Percentiles rank a stretch among this genome's conserved stretches.
Conservation (phyloP, 2,113 vertebrate species). For the Gasterosteus nipponicus region DNA sequence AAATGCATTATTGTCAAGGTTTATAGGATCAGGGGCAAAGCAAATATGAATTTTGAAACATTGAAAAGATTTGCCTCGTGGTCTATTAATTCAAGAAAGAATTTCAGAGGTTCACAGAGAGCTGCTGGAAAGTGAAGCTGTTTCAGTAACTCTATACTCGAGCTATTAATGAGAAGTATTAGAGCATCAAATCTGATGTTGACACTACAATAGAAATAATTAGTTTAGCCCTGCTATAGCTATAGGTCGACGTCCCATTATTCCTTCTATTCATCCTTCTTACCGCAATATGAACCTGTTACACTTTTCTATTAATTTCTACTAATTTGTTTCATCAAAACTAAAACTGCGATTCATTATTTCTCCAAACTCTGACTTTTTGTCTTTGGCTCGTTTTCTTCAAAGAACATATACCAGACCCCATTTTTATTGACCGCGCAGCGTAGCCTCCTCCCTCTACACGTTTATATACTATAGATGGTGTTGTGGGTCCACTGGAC, state of each 20-base stretch:
- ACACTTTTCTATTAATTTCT: neutral
- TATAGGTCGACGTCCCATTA: neutral
- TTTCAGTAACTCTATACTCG: neutral
- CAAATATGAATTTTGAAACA: conserved; percentile 10
- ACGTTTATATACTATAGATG: too few species aligned
- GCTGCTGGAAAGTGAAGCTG: neutral
- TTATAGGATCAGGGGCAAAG: conserved; percentile 21
- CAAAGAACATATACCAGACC: too few species aligned
- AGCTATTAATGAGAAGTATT: neutral
- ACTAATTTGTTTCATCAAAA: neutral
- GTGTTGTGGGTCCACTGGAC: too few species aligned
- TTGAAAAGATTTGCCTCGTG: conserved; percentile 2
- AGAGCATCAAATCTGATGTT: neutral
- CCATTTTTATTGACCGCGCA: too few species aligned
- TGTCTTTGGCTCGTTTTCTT: too few species aligned
- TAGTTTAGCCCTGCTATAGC: neutral
- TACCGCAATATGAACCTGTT: neutral
- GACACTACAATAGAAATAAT: neutral
- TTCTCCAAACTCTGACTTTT: too few species aligned
- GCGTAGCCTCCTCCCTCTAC: too few species aligned
- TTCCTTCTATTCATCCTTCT: neutral
- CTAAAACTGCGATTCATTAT: too few species aligned
- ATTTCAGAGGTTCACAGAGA: neutral
- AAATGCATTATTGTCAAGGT: conserved; percentile 10
- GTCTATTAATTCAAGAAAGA: neutral